Evolutionary conservation across 2,113 vertebrate species (phyloP).

Genomic region (Phylloscopus trochiloides): DNA sequence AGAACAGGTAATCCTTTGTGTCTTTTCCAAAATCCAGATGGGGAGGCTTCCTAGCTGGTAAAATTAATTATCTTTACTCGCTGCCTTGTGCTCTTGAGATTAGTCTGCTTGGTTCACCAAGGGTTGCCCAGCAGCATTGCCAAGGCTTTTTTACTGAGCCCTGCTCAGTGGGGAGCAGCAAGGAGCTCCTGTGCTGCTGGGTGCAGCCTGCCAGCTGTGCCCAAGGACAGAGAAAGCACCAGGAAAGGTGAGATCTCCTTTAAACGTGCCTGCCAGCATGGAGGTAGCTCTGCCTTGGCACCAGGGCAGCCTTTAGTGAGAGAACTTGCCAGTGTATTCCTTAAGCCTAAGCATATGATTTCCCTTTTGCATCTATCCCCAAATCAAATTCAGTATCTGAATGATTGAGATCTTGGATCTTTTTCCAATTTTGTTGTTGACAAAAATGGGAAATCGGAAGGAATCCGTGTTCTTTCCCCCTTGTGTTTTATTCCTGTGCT

Average conservation of each 20-base stretch:
- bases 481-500: not conserved
- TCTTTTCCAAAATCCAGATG: not conserved
- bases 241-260: not conserved
- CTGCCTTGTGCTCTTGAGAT: not conserved
- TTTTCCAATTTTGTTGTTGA: not conserved
- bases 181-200: accelerated
- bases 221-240: not conserved
- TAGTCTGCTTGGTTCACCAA: not conserved
- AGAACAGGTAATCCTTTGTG: not conserved
- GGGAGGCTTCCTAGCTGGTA: constrained; percentile 22
- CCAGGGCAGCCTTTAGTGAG: not conserved
- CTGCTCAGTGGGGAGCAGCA: not conserved
- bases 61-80: not conserved
- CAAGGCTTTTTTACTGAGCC: not conserved
- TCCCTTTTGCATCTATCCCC: not conserved
- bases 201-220: not conserved
- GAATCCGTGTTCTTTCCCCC: not conserved
- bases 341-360: not conserved
- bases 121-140: not conserved
- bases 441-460: not conserved
- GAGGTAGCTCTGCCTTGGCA: not conserved
- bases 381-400: not conserved
- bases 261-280: accelerated
- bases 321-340: not conserved
- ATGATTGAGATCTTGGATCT: not conserved